Evolutionary conservation across 2,797 vertebrate genomes (phyloP), one percentile per base, ranked within the genome.

Genomic region (Euphonia xanthogaster): DNA sequence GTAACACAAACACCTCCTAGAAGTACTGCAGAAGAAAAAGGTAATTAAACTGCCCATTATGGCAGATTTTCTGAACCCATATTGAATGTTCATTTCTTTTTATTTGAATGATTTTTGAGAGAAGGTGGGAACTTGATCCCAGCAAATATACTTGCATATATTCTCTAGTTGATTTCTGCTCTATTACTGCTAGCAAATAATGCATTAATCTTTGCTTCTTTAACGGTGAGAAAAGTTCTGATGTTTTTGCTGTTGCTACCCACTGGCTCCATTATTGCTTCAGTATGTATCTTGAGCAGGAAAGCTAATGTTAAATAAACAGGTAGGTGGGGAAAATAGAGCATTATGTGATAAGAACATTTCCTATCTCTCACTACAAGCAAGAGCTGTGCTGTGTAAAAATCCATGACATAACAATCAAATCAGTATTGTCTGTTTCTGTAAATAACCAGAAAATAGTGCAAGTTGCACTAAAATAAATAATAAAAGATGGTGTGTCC

Each of bases 1-100:
- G 58, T 86, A 65, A 63, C 51, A 30, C 35, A n/a, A 67, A 83
- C 79, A 70, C 35, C 62, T 79, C 55, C 67, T 33, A 73, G 51
- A 48, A 80, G 67, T 60, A 21, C 81, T 88, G 2, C 42, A 44
- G 94, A 97, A 73, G 97, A 92, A 78, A 97, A 97, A 95, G 98
- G 98, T 98, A 89, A 96, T 44, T 20, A 66, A 87, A 44, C 31
- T 65, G 8, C 4, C 47, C 3, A 3, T 54, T 54, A 13, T 37
- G 27, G 19, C 19, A 54, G 47, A 62, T 68, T 74, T 82, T 75
- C 14, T 88, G 40, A 92, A 70, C 9, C 12, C 8, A 1, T 63
- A 16, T 37, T 66, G 53, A 79, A 54, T 45, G 33, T 11, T 78
- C 21, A 19, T 77, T 54, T 75, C 3, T 85, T 58, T 35, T 40